Evolutionary conservation across 2,888 invertebrate species (phyloP), one percentile per base, ranked within the genome.

Genomic region (Disparrhopalites patrizii): DNA sequence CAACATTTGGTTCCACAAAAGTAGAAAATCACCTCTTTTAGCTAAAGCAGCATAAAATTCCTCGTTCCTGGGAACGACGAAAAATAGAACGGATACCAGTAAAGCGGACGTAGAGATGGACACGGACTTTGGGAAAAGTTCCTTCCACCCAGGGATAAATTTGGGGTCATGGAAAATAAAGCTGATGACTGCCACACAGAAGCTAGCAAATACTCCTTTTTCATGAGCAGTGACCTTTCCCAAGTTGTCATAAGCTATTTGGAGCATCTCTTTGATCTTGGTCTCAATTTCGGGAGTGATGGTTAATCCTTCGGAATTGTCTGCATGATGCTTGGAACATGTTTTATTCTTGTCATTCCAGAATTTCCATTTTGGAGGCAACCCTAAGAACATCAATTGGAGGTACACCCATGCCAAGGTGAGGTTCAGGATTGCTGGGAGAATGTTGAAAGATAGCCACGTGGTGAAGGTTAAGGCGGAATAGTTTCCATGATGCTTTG

Each of bases 161-260:
- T 91, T 90, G 0, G 95, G 95, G 67, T 87, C 87, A 52, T 94
- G 85, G 79, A 93, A 90, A 79, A 95, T 90, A 87, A 93, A 95
- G 76, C 95, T 83, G 62, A 89, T 77, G 15, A 95, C 88, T 3
- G 93, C 87, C 10, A 88, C 70, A 28, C 90, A 78, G 79, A 96
- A 95, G 61, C 91, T 81, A 5, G 84, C 68, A 28, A 88, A 88
- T 0, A 91, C 88, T 55, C 83, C 82, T 78, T 65, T 71, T 79
- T 92, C 91, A 73, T 91, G 91, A 81, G 87, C 88, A 13, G 47
- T 64, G 15, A 64, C 33, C 8, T 10, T 7, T 1, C 73, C 73
- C 43, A 73, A 58, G 15, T 67, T 65, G 8, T 64, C 43, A 51
- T 73, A 72, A 28, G 72, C 65, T 5, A 66, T 54, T 20, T 38